A percentile compares a stretch with the other conserved stretches of the same genome.
phyloP scores from a whole-genome alignment of 1,140 invertebrate genomes.

The Drosophila pallidifrons region DNA sequence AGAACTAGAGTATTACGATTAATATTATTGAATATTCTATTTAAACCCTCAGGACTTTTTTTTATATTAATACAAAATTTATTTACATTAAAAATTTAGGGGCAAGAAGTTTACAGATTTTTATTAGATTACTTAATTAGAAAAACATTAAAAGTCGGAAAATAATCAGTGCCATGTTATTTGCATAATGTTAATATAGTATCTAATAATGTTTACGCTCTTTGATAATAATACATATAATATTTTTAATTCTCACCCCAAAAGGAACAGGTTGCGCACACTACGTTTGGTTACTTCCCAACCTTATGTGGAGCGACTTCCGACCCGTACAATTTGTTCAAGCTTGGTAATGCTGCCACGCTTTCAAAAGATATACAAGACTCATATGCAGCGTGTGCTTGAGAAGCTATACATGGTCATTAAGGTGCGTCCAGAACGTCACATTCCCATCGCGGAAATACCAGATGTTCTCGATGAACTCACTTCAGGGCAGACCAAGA shows the following conservation, averaged over 20 bases:
- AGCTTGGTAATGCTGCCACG: constrained; percentile 57
- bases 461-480: constrained; percentile 34
- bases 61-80: no score
- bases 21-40: no score
- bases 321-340: constrained; percentile 45
- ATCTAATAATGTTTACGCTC: neutral
- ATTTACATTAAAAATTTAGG: no score
- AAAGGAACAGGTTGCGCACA: constrained; percentile 61
- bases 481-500: constrained; percentile 42
- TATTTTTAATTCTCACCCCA: neutral
- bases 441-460: constrained; percentile 46
- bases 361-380: constrained; percentile 62
- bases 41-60: no score
- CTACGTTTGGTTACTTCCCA: constrained; percentile 51
- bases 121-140: no score
- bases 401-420: constrained; percentile 63
- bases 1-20: no score
- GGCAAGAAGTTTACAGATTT: no score
- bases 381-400: constrained; percentile 44
- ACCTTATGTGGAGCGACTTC: constrained; percentile 57
- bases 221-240: neutral
- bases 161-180: no score
- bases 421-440: constrained; percentile 32
- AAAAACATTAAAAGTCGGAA: no score
- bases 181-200: neutral